Evolutionary conservation across 1,140 invertebrate species (phyloP), one percentile per base, ranked within the genome.

Genomic region (Cotesia vestalis): DNA sequence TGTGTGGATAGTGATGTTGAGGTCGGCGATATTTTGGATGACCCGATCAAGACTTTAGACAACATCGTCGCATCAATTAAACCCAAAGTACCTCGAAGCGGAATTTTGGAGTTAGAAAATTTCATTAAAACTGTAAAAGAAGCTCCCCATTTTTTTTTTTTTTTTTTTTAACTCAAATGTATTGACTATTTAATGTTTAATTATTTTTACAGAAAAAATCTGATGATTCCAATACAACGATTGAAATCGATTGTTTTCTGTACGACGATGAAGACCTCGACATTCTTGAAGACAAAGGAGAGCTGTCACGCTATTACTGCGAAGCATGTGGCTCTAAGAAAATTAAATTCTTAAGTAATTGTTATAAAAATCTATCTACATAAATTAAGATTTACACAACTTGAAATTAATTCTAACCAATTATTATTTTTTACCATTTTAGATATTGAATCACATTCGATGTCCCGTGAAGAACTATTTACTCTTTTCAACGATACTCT

Each of bases 241-340:
- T 89, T 2, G 90, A 93, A 82, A 84, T 93, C 3, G 92, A 94
- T 86, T 91, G 89, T 34, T 94, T 94, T 81, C 83, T 93, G 1
- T 93, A 92, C 86, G 89, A 91, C 79, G 90, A 92, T 76, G 87
- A 90, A 8, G 86, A 89, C 72, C 80, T 92, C n/a, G 89, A 92
- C 59, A 77, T 90, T 34, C 79, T 93, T 4, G 87, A 88, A 71
- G 88, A 91, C 75, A 83, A 89, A 64, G 90, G 90, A 57, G 86
- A 89, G 82, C 64, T 93, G 11, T 86, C 89, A 68, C 88, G 88
- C 74, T 87, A 90, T 78, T 93, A 91, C 77, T 93, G 92, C 78
- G 76, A 81, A 34, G 84, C 90, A 40, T 94, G 92, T 84, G 88
- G 88, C 53, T 92, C 91, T 4, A 85, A 85, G 64, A 89, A 91